Percentiles rank a stretch among this genome's conserved stretches.
Evolutionary conservation across 92 coral and sea anemone genomes (phyloP).

Genomic region (Siderastrea siderea): DNA sequence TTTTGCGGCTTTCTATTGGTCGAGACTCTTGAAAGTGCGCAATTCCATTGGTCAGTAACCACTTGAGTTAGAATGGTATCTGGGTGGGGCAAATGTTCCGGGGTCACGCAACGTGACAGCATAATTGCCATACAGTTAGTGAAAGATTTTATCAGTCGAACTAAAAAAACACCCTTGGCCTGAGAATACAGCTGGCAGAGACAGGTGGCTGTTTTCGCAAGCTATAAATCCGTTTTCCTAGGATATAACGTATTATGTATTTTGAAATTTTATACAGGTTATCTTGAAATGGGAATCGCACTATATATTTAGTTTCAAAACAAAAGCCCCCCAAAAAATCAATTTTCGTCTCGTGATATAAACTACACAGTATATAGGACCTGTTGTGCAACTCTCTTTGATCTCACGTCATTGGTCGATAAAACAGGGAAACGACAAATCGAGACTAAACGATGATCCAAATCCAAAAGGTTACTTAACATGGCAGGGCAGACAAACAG

Average conservation of each 20-base stretch:
- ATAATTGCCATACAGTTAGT: not conserved
- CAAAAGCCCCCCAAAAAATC: too few relatives aligned
- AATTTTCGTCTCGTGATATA: too few relatives aligned
- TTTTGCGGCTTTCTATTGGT: conserved; percentile 15
- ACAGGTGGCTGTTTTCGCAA: too few relatives aligned
- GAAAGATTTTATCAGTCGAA: not conserved
- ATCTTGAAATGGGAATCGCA: not conserved
- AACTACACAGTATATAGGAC: too few relatives aligned
- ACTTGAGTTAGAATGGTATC: conserved; percentile 6
- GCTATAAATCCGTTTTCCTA: too few relatives aligned
- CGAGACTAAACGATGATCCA: not conserved
- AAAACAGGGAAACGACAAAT: too few relatives aligned
- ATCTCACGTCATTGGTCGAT: too few relatives aligned
- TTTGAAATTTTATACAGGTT: not conserved
- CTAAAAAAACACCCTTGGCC: not conserved
- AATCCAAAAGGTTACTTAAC: not conserved
- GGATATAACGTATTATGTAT: too few relatives aligned
- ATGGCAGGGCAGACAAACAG: not conserved
- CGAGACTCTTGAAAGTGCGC: not conserved
- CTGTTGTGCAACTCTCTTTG: too few relatives aligned
- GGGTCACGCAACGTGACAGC: conserved; percentile 25
- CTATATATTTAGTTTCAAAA: too few relatives aligned
- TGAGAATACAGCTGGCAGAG: too few relatives aligned
- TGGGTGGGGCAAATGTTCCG: conserved; percentile 20
- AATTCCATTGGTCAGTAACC: conserved; percentile 22